Evolutionary conservation across 2,797 vertebrate species (phyloP), one percentile per base, ranked within the genome.

Genomic region (Protonibea diacanthus): DNA sequence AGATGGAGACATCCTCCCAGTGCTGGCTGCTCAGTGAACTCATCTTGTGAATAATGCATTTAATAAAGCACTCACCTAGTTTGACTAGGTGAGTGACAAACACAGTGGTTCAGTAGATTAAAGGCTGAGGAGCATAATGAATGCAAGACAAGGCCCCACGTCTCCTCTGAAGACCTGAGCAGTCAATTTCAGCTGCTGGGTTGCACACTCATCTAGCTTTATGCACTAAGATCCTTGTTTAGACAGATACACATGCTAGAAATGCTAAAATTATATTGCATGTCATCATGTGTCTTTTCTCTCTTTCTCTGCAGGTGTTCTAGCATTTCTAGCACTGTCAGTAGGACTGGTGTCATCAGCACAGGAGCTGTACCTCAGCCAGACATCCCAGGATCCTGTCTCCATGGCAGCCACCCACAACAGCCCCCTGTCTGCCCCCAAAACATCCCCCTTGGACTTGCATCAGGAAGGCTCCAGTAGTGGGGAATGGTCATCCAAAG

Each of bases 241-340:
- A 47, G 15, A 21, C 33, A 45, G 18, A 71, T 38, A 20, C 29
- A 51, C 52, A 49, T 27, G 45, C 48, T 64, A 18, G 79, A 64
- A 78, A 72, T 5, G n/a, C 20, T 58, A 17, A 62, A 65, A 12
- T 12, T 25, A 58, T 71, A 21, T 62, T 72, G 18, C 65, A 1
- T 13, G 11, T 71, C 25, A 18, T 74, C 11, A n/a, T 42, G 3
- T 38, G 14, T 23, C 67, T 62, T 61, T 48, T 55, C 18, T 70
- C 64, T 52, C 23, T 76, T 64, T 83, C 0, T 74, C 74, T 72
- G 23, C 82, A 99, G 98, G 96, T 96, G 94, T 98, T 94, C 94
- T 99, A 93, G 95, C 96, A 91, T 95, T 97, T 94, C 95, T 97
- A 96, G 96, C 96, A 91, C 95, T 97, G 96, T 96, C 96, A 82